These are phyloP conservation scores for Sminthurides bifidus DNA, from an alignment of 1,140 invertebrate genomes.

Conservation along the genomic window DNA sequence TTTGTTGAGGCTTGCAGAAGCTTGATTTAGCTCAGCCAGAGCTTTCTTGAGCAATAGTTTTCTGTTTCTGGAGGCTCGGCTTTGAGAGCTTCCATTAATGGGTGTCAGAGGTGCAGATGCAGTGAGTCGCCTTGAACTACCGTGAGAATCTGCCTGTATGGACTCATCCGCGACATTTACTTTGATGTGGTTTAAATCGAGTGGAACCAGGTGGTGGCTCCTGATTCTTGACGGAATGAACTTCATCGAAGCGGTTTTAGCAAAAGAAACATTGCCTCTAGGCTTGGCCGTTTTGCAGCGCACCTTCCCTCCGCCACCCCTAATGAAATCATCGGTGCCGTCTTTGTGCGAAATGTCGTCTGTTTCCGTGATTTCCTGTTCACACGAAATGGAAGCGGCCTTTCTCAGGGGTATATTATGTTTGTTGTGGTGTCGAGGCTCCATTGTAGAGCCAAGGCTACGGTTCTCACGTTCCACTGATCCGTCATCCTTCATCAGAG, in stretches of 20 bases:
- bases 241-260: background rate
- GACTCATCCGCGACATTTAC: no score
- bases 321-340: background rate
- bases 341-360: background rate
- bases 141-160: background rate
- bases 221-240: background rate
- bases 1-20: conserved; percentile 6
- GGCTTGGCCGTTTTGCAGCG: background rate
- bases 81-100: background rate
- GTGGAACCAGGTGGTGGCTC: no score
- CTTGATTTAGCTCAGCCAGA: conserved; percentile 23
- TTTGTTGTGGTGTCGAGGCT: no score
- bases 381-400: conserved; percentile 27
- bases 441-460: no score
- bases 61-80: conserved; percentile 10
- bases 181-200: no score
- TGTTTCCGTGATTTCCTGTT: conserved; percentile 10
- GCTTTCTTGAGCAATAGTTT: conserved; percentile 29
- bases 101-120: background rate
- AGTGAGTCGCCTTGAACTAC: background rate
- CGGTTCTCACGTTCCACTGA: background rate
- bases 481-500: background rate
- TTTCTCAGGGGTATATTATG: conserved; percentile 15
- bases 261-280: background rate
- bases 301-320: background rate